A percentile compares a stretch with the other conserved stretches of the same genome.
Evolutionary conservation across 53 echinoderm and acorn worm genomes (phyloP).

Genomic region (Crossaster papposus): DNA sequence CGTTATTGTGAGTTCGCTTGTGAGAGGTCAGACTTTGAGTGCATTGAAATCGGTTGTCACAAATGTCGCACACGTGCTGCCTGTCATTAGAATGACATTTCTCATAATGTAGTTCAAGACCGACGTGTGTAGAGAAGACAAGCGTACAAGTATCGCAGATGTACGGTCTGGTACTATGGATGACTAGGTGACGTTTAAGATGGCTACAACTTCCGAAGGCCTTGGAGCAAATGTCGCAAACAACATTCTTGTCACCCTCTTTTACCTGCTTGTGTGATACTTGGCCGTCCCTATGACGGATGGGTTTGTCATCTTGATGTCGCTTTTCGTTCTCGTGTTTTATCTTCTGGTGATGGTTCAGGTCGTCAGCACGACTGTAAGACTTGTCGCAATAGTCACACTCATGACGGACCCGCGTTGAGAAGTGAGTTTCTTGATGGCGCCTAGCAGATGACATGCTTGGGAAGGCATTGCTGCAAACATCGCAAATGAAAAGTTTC

Average conservation of each 20-base stretch:
- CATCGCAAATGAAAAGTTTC: slow-evolving; percentile 1
- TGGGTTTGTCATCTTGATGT: not conserved
- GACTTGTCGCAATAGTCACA: slow-evolving; percentile 4
- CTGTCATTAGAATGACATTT: not conserved
- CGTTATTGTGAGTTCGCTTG: not conserved
- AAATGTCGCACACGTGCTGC: not conserved
- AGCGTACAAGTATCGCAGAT: not conserved
- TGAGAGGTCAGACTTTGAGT: not conserved
- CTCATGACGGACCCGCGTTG: not conserved
- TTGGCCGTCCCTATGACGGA: not conserved
- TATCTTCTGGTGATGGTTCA: slow-evolving; percentile 28
- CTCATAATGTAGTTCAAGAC: not conserved
- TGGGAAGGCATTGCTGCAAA: not conserved
- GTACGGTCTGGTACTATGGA: slow-evolving; percentile 3
- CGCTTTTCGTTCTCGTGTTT: slow-evolving; percentile 1
- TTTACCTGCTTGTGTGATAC: not conserved
- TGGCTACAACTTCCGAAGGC: slow-evolving; percentile 14
- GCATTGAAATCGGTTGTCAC: not conserved
- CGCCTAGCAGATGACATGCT: not conserved
- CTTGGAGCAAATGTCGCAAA: slow-evolving; percentile 52
- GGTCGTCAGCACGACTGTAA: not conserved
- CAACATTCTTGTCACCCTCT: slow-evolving; percentile 35
- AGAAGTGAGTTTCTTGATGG: not conserved
- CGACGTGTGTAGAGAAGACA: not conserved
- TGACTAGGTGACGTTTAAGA: slow-evolving; percentile 27